A percentile compares a stretch with the other conserved stretches of the same genome.
Conservation (phyloP, 2,888 invertebrate genomes). For the Tenodera sinensis region DNA sequence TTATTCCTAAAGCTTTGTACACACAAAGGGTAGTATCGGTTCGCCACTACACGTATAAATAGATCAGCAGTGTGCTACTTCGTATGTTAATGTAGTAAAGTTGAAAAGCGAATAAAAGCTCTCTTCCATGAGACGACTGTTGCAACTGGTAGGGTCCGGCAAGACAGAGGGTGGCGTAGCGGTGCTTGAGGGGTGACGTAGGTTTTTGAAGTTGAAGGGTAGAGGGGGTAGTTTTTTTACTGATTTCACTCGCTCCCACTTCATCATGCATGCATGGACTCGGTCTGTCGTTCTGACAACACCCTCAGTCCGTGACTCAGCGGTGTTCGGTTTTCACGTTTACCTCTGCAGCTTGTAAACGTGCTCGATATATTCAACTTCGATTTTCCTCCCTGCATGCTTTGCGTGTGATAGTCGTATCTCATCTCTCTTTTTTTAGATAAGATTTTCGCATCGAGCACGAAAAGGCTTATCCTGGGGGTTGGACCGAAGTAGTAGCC, state of each 20-base stretch:
- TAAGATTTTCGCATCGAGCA: not conserved
- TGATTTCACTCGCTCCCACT: not conserved
- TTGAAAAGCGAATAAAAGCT: not conserved
- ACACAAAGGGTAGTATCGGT: not conserved
- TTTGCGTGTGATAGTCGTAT: not conserved
- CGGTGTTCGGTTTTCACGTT: not conserved
- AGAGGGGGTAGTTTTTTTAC: not conserved
- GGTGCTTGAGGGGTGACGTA: not conserved
- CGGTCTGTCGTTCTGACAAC: not conserved
- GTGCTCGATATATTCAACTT: not conserved
- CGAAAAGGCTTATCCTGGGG: not conserved
- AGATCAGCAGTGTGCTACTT: not conserved
- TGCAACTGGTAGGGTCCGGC: not conserved
- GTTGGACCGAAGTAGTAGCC: not conserved
- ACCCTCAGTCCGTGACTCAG: not conserved
- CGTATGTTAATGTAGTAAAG: not conserved
- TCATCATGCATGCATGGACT: not conserved
- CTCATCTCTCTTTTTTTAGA: not conserved
- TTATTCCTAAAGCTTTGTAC: not conserved
- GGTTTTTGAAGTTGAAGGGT: not conserved
- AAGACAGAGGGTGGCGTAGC: not conserved
- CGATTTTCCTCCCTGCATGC: not conserved
- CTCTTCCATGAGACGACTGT: not conserved
- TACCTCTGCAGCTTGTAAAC: not conserved
- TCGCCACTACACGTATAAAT: not conserved